These are phyloP conservation scores for Parazoanthus swiftii DNA, from an alignment of 92 coral and sea anemone species.

Conservation along the genomic window DNA sequence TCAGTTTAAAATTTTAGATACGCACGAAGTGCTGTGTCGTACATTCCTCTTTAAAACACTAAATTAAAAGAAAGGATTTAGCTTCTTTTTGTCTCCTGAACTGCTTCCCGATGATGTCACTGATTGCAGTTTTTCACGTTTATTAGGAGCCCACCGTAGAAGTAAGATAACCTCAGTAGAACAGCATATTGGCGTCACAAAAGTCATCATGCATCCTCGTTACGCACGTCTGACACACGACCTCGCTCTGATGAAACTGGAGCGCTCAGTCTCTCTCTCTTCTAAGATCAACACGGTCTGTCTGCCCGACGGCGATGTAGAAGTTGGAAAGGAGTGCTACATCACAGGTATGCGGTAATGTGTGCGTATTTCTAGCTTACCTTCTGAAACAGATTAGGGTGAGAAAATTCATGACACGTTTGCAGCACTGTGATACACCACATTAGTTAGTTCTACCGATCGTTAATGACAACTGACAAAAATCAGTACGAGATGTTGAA, in stretches of 20 bases:
- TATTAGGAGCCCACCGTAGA: slow-evolving; percentile 5
- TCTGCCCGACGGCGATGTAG: slow-evolving; percentile 2
- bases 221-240: not conserved
- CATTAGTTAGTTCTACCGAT: no score
- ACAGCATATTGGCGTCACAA: not conserved
- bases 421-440: no score
- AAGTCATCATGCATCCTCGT: not conserved
- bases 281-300: slow-evolving; percentile 15
- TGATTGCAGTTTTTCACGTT: not conserved
- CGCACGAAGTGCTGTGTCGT: no score
- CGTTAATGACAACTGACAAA: not conserved
- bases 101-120: not conserved
- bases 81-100: no score
- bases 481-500: not conserved
- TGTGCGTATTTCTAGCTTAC: not conserved
- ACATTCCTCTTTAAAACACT: no score
- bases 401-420: no score
- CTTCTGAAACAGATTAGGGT: no score
- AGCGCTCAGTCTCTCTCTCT: not conserved
- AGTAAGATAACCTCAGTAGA: not conserved
- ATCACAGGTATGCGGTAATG: not conserved
- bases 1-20: no score
- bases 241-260: not conserved
- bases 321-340: slow-evolving; percentile 10
- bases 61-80: no score